Evolutionary conservation across 2,113 vertebrate genomes (phyloP).

Genomic region (Chitala chitala): DNA sequence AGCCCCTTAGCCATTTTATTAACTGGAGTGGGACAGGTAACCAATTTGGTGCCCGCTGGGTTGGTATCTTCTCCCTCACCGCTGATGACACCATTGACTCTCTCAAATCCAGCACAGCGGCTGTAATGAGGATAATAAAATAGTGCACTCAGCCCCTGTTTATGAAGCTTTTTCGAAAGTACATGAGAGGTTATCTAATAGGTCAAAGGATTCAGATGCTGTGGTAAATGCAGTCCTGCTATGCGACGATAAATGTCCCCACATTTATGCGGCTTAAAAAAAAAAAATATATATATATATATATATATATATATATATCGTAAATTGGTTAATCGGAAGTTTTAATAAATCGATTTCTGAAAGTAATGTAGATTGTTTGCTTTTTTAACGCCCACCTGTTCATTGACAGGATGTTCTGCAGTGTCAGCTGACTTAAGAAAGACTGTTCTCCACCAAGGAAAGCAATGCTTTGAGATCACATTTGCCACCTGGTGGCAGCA

Average conservation of each 20-base stretch:
- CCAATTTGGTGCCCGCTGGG: not conserved
- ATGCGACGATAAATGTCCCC: conserved; percentile 59
- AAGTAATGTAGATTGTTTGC: too few species aligned
- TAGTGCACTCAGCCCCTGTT: too few species aligned
- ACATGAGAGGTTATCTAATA: conserved; percentile 28
- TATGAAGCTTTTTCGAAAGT: too few species aligned
- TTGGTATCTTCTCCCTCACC: too few species aligned
- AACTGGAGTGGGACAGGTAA: not conserved
- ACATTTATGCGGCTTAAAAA: conserved; percentile 53
- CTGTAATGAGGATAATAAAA: not conserved
- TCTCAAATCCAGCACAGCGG: not conserved
- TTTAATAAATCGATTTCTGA: too few species aligned
- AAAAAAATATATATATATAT: too few species aligned
- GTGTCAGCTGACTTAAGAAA: not conserved
- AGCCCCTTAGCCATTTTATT: too few species aligned
- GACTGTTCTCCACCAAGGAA: not conserved
- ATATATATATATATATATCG: too few species aligned
- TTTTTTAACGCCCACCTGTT: too few species aligned
- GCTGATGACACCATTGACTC: too few species aligned
- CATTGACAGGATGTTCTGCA: too few species aligned
- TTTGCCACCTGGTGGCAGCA: conserved; percentile 17
- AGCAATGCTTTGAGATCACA: not conserved
- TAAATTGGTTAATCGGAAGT: too few species aligned
- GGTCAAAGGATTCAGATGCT: conserved; percentile 50
- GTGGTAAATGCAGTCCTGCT: conserved; percentile 55